Evolutionary conservation across 2,888 invertebrate species (phyloP), one percentile per base, ranked within the genome.

Genomic region (Spisula subtruncata): DNA sequence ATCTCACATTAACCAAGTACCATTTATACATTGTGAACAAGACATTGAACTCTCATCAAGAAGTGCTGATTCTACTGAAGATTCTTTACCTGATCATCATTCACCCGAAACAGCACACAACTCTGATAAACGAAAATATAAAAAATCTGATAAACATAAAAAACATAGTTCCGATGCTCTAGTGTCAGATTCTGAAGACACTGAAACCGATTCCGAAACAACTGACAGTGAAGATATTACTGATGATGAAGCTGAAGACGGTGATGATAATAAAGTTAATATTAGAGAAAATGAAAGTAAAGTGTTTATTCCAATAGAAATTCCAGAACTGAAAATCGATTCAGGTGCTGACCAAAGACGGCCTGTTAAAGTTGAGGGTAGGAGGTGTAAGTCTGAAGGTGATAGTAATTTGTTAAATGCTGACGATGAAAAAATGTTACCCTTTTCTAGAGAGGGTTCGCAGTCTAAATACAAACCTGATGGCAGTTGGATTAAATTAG

Each of bases 41-140:
- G 95, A 96, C 79, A 87, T 94, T 60, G 96, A 95, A 87, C 93
- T 92, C 18, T 94, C 93, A 83, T 95, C 95, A 0, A 94, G 95
- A 81, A 95, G 95, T 93, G 95, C 95, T 12, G 95, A 96, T 90
- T 95, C 96, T 10, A 94, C 95, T 85, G 96, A 96, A 41, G 95
- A 95, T 48, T 94, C 93, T 10, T 84, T 94, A 0, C 93, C 94
- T 18, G 95, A 95, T 82, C 83, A 93, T 10, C 92, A 93, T 0
- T 94, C 94, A 0, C 95, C 95, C 32, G 90, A 92, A 10, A 35
- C 66, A 29, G 56, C 48, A 18, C 79, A 85, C 6, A 75, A 25
- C 2, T 29, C 29, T 14, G 81, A 51, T 4, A 80, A 79, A 48
- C 29, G 54, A 71, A 88, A 71, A 83, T 66, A 86, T 51, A 79